Conservation (phyloP, 2,113 vertebrate species). For the Calonectris borealis region DNA sequence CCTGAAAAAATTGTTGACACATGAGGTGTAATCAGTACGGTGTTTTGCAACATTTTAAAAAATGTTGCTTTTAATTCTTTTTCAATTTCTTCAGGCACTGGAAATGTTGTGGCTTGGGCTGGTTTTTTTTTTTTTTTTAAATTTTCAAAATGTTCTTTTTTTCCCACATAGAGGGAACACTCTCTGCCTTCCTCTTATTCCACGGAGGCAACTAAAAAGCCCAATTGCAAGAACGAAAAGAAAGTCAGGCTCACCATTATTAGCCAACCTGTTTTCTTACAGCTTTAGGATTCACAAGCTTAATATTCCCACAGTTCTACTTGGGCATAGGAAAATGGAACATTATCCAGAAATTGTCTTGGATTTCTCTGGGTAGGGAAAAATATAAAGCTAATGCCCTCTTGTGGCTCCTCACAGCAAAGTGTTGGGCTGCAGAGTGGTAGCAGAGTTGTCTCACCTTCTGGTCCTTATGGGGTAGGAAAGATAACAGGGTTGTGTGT, state of each 20-base stretch:
- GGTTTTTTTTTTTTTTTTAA: no score
- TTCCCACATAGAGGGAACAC: not conserved
- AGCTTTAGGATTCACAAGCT: not conserved
- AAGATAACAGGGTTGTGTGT: not conserved
- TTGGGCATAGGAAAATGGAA: not conserved
- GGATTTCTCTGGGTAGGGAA: not conserved
- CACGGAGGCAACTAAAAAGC: not conserved
- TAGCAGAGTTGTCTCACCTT: not conserved
- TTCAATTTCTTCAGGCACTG: not conserved
- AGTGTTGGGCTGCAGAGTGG: not conserved
- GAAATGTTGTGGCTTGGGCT: not conserved
- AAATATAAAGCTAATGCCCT: slow-evolving; percentile 39
- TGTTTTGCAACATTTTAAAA: not conserved
- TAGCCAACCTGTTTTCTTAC: not conserved
- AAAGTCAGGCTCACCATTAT: not conserved
- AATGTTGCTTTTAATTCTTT: not conserved
- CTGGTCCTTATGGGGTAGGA: not conserved
- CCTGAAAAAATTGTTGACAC: not conserved
- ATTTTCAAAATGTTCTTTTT: not conserved
- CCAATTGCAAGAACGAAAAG: not conserved
- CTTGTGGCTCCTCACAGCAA: slow-evolving; percentile 25
- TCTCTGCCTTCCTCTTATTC: not conserved
- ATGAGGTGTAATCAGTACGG: accelerated
- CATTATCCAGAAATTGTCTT: not conserved
- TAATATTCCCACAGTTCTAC: not conserved